These are phyloP conservation scores for Sinocyclocheilus maitianheensis DNA, from an alignment of 2,113 vertebrate genomes.

Conservation along the genomic window DNA sequence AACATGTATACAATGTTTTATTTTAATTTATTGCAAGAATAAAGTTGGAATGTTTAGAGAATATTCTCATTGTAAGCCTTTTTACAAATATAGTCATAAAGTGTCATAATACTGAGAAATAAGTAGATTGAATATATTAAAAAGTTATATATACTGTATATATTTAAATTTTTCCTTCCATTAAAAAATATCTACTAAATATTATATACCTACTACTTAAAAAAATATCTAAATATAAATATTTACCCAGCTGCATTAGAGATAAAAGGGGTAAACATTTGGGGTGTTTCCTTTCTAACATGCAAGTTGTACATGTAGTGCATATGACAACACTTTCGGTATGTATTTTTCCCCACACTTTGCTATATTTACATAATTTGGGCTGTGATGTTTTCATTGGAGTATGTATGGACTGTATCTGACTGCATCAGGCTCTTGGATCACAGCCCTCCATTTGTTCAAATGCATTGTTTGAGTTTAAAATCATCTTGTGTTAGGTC, in stretches of 20 bases:
- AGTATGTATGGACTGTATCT: background rate
- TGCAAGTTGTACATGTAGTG: background rate
- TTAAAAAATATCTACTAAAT: background rate
- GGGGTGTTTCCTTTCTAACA: background rate
- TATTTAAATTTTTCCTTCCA: background rate
- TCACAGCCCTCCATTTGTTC: background rate
- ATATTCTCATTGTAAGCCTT: too few relatives aligned
- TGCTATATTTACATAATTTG: background rate
- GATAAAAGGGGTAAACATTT: background rate
- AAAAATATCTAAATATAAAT: background rate
- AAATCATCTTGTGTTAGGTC: background rate
- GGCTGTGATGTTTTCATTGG: background rate
- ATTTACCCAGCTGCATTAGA: background rate
- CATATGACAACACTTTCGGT: background rate
- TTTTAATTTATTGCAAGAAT: too few relatives aligned
- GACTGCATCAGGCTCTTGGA: background rate
- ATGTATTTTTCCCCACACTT: background rate
- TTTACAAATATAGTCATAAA: too few relatives aligned
- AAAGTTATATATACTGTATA: too few relatives aligned
- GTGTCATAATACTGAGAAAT: too few relatives aligned
- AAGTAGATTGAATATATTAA: too few relatives aligned
- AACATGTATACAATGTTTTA: too few relatives aligned
- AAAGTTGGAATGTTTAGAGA: too few relatives aligned
- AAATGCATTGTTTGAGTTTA: background rate
- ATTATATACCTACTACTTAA: background rate